Conservation (phyloP, 2,113 vertebrate species). For the Natator depressus region DNA sequence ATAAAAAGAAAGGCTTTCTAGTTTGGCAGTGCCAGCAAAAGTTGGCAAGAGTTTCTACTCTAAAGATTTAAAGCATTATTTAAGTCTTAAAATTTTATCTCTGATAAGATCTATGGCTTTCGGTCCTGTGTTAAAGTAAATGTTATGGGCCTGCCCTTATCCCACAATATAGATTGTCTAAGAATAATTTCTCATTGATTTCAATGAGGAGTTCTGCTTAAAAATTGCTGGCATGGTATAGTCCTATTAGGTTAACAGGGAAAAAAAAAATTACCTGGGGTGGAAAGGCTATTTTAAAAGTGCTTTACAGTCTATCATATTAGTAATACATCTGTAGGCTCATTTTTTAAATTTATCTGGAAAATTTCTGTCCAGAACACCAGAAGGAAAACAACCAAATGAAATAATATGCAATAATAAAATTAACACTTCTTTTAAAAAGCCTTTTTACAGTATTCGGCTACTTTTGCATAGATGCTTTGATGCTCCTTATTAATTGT, state of each 20-base stretch:
- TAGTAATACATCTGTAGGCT: not conserved
- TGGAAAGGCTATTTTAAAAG: not conserved
- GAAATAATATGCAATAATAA: not conserved
- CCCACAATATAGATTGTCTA: not conserved
- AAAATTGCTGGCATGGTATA: not conserved
- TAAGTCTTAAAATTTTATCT: not conserved
- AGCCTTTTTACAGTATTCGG: not conserved
- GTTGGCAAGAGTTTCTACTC: not conserved
- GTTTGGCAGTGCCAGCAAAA: not conserved
- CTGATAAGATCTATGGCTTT: not conserved
- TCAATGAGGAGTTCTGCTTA: not conserved
- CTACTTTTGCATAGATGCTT: not conserved
- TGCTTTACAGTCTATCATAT: not conserved
- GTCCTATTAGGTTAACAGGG: not conserved
- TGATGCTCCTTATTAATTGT: not conserved
- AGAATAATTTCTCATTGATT: not conserved
- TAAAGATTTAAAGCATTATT: constrained; percentile 1
- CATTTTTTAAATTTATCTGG: not conserved
- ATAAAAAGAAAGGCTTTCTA: not conserved
- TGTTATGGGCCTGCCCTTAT: not conserved
- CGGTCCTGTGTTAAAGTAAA: not conserved
- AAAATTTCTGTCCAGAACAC: not conserved
- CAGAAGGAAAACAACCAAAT: not conserved
- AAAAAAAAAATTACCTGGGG: not conserved
- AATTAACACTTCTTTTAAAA: not conserved